Evolutionary conservation across 1,140 invertebrate genomes (phyloP).

Genomic region (Spodoptera litura): DNA sequence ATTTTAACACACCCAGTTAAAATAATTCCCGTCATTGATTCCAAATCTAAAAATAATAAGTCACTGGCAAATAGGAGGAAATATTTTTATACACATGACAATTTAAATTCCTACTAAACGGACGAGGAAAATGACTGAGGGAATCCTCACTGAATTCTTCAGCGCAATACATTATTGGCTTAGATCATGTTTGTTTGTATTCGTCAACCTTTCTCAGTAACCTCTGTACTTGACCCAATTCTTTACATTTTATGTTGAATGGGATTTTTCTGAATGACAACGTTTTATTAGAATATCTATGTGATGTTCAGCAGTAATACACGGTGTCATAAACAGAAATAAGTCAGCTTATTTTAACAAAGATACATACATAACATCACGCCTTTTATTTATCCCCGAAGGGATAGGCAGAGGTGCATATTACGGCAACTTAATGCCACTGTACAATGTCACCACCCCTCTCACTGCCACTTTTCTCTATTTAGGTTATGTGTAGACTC

Average conservation of each 20-base stretch:
- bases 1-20: too few relatives aligned
- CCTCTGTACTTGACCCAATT: slow-evolving; percentile 13
- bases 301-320: background rate
- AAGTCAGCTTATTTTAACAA: too few relatives aligned
- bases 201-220: slow-evolving; percentile 27
- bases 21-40: too few relatives aligned
- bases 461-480: too few relatives aligned
- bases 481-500: too few relatives aligned
- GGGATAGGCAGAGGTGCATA: too few relatives aligned
- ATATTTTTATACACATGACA: slow-evolving; percentile 4
- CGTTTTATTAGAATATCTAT: too few relatives aligned
- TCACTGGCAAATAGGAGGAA: background rate
- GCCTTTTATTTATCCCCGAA: too few relatives aligned
- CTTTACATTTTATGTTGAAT: background rate
- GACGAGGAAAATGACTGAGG: background rate
- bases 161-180: background rate
- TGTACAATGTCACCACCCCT: too few relatives aligned
- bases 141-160: background rate
- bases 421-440: too few relatives aligned
- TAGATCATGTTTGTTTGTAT: slow-evolving; percentile 9
- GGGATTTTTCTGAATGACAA: slow-evolving; percentile 5
- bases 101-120: background rate
- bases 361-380: too few relatives aligned
- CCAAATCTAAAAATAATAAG: too few relatives aligned
- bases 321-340: background rate